Percentiles rank a stretch among this genome's conserved stretches.
Evolutionary conservation across 2,888 invertebrate species (phyloP).

Genomic region (Drosophila testacea): DNA sequence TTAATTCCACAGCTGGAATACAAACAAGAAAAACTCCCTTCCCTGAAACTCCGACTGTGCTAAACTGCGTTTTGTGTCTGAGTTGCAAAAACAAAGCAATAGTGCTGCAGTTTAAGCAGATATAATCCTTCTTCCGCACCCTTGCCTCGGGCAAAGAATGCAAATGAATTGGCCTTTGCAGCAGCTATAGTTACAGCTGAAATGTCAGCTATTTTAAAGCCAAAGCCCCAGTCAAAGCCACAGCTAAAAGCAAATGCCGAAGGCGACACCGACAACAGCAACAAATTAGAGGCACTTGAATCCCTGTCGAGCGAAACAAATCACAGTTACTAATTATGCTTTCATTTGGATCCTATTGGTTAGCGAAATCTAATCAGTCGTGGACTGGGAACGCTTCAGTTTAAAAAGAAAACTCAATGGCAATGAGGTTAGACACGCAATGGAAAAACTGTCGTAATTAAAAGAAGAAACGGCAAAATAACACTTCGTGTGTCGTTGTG

Average conservation of each 20-base stretch:
- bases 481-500: constrained; percentile 22
- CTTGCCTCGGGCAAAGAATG: constrained; percentile 41
- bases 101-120: constrained; percentile 40
- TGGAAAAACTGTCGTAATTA: constrained; percentile 21
- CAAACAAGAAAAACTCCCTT: background rate
- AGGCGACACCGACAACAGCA: constrained; percentile 13
- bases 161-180: constrained; percentile 50
- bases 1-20: constrained; percentile 13
- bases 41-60: background rate
- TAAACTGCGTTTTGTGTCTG: constrained; percentile 25
- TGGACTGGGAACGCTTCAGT: constrained; percentile 1
- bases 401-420: constrained; percentile 27
- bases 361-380: constrained; percentile 59
- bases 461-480: constrained; percentile 4
- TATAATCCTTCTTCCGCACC: constrained; percentile 34
- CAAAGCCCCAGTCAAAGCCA: constrained; percentile 10
- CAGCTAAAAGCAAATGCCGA: background rate
- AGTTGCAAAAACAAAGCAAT: constrained; percentile 7
- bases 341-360: constrained; percentile 43
- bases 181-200: constrained; percentile 15
- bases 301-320: constrained; percentile 57
- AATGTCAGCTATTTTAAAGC: constrained; percentile 53
- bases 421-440: constrained; percentile 54
- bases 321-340: constrained; percentile 80
- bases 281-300: constrained; percentile 28